A percentile compares a stretch with the other conserved stretches of the same genome.
phyloP scores from a whole-genome alignment of 2,113 vertebrate species.

The Acrocephalus kingi region DNA sequence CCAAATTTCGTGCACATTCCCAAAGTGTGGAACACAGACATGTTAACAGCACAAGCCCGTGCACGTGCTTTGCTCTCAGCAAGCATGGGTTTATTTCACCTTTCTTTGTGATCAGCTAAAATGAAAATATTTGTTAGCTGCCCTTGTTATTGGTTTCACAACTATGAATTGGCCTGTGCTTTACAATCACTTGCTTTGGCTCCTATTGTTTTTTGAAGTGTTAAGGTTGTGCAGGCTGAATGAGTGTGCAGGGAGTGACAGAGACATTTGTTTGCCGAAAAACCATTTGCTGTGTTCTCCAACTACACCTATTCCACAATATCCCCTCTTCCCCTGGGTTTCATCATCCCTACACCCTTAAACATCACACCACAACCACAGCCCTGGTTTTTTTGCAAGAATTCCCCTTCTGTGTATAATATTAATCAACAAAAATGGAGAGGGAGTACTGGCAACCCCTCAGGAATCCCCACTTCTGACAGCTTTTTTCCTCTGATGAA shows the following conservation, averaged over 20 bases:
- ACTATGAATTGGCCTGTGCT: not conserved
- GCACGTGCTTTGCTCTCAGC: fast-evolving
- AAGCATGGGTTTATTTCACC: not conserved
- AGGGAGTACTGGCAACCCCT: not conserved
- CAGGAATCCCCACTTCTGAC: not conserved
- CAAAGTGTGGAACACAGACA: not conserved
- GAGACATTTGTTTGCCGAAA: not conserved
- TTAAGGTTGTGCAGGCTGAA: not conserved
- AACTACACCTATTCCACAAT: not conserved
- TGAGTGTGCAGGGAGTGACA: not conserved
- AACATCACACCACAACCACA: not conserved
- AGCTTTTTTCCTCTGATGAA: not conserved
- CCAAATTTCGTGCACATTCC: not conserved
- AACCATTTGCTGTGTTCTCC: not conserved
- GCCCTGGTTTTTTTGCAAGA: not conserved
- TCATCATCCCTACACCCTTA: fast-evolving
- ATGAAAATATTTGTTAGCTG: not conserved
- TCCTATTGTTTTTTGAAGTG: not conserved
- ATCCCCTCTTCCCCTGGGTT: not conserved
- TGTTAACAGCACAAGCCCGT: fast-evolving
- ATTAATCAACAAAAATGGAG: not conserved
- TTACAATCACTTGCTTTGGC: not conserved
- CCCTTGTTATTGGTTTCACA: not conserved
- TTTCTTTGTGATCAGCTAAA: not conserved
- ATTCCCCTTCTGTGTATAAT: not conserved